A percentile compares a stretch with the other conserved stretches of the same genome.
Conservation (phyloP, 64 coral and sea anemone genomes). For the Trachythela sp. region DNA sequence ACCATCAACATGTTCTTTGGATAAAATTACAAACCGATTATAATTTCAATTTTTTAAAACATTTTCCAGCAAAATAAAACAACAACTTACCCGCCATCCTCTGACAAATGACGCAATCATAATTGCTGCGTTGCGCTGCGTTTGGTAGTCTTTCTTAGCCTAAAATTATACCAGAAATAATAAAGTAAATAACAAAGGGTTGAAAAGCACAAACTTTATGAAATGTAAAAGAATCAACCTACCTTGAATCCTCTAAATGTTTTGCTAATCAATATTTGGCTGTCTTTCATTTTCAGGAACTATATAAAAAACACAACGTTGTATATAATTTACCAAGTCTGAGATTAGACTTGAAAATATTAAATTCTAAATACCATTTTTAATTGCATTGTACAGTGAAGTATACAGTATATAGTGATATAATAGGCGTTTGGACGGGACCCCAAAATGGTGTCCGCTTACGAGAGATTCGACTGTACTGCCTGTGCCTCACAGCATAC, state of each 20-base stretch:
- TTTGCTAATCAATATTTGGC: slow-evolving; percentile 83
- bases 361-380: too few relatives aligned
- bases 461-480: too few relatives aligned
- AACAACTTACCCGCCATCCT: slow-evolving; percentile 94
- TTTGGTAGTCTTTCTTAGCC: slow-evolving; percentile 72
- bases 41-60: not conserved
- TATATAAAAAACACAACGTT: not conserved
- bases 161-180: not conserved
- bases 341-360: not conserved
- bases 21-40: too few relatives aligned
- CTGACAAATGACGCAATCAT: slow-evolving; percentile 67
- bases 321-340: not conserved
- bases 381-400: too few relatives aligned
- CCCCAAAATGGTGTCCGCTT: too few relatives aligned
- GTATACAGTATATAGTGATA: too few relatives aligned
- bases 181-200: not conserved
- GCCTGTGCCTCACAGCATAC: too few relatives aligned
- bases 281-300: slow-evolving; percentile 72
- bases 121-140: slow-evolving; percentile 66
- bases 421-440: too few relatives aligned
- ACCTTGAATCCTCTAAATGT: slow-evolving; percentile 81
- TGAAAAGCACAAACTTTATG: not conserved
- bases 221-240: slow-evolving; percentile 9
- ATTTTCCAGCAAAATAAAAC: not conserved
- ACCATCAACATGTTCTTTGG: not conserved